These are phyloP conservation scores for Polydesmus complanatus DNA, from an alignment of 2,888 invertebrate genomes.

Conservation along the genomic window DNA sequence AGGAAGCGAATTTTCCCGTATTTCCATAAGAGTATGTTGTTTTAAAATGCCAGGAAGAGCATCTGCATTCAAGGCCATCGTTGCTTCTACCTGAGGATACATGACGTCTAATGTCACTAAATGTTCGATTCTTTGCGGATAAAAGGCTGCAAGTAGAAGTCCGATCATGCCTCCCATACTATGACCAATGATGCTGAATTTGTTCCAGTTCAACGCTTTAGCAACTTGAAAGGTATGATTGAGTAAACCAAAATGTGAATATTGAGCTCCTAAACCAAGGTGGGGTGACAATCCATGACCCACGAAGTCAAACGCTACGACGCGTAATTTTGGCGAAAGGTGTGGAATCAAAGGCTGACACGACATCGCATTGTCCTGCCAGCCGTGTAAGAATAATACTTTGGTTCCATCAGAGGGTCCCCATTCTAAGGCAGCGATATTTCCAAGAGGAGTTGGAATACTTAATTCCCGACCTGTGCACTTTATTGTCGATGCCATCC, in stretches of 20 bases:
- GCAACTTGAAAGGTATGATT: not conserved
- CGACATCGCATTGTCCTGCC: constrained; percentile 17
- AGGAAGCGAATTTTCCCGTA: not conserved
- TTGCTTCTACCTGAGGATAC: not conserved
- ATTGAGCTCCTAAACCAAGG: constrained; percentile 11
- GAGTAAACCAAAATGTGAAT: constrained; percentile 10
- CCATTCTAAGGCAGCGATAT: not conserved
- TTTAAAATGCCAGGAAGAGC: not conserved
- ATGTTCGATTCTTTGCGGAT: constrained; percentile 26
- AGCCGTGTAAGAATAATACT: constrained; percentile 16
- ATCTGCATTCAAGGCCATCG: not conserved
- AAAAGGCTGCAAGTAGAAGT: constrained; percentile 28
- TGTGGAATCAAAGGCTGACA: constrained; percentile 15
- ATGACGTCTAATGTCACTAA: constrained; percentile 22
- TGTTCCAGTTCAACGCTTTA: constrained; percentile 11
- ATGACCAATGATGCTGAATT: constrained; percentile 22
- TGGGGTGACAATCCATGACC: constrained; percentile 18
- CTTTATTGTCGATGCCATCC: not conserved
- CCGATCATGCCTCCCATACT: constrained; percentile 30
- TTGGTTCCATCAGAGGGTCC: not conserved
- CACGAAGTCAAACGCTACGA: constrained; percentile 15
- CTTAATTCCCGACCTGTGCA: not conserved
- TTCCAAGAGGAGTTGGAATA: not conserved
- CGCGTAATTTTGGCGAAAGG: constrained; percentile 8
- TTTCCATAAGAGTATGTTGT: not conserved